Conservation (phyloP, 2,888 invertebrate genomes). For the Falcaria lacertinaria region DNA sequence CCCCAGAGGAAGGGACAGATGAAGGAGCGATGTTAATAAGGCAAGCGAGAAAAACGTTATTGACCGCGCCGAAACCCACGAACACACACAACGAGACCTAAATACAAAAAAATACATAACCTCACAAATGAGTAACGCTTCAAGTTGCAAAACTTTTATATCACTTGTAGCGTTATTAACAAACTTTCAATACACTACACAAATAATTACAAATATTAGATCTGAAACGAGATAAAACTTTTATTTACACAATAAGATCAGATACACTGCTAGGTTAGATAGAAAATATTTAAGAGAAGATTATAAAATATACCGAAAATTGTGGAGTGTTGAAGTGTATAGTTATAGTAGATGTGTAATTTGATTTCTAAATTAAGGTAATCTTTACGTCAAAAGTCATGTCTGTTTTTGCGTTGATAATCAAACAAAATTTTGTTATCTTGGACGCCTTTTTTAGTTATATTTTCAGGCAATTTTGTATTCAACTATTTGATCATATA, state of each 20-base stretch:
- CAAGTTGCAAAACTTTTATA: constrained; percentile 21
- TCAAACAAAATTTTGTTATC: no score
- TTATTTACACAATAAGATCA: constrained; percentile 77
- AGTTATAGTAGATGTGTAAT: constrained; percentile 23
- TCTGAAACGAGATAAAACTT: constrained; percentile 75
- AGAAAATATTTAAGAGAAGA: constrained; percentile 78
- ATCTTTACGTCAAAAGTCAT: no score
- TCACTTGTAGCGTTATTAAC: constrained; percentile 62
- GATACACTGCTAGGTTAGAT: constrained; percentile 73
- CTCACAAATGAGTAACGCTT: constrained; percentile 52
- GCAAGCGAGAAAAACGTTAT: constrained; percentile 77
- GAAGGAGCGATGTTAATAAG: constrained; percentile 65
- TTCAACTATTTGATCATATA: no score
- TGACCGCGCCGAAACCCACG: constrained; percentile 74
- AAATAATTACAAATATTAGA: constrained; percentile 72
- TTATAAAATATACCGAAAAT: constrained; percentile 60
- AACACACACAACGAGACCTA: constrained; percentile 76
- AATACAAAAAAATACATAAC: constrained; percentile 65
- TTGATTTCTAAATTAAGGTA: constrained; percentile 2
- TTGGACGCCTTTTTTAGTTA: no score
- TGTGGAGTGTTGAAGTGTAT: constrained; percentile 34
- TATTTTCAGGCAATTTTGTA: no score
- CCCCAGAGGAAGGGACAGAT: constrained; percentile 53
- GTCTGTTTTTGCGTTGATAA: no score
- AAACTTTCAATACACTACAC: constrained; percentile 71